Percentiles rank a stretch among this genome's conserved stretches.
phyloP scores from a whole-genome alignment of 2,113 vertebrate genomes.

The Bungarus multicinctus region DNA sequence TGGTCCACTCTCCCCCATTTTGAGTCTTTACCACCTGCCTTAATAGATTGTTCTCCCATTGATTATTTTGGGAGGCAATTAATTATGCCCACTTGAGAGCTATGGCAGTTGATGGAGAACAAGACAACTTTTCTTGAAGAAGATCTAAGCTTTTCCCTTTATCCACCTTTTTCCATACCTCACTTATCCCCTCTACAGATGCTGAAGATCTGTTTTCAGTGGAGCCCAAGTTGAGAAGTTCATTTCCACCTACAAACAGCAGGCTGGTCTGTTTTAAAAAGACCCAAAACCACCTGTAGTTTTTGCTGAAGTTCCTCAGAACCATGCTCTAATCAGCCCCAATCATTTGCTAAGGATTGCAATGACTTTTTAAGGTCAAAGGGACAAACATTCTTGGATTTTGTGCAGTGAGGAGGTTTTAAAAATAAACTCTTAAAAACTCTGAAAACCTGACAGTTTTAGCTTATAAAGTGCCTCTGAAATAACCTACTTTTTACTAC shows the following conservation, averaged over 20 bases:
- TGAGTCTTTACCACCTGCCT: neutral
- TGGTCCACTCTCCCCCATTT: neutral
- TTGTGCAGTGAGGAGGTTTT: neutral
- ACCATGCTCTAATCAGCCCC: neutral
- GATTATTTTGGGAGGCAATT: neutral
- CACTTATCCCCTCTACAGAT: neutral
- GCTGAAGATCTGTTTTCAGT: neutral
- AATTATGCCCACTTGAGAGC: neutral
- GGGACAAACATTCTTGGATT: neutral
- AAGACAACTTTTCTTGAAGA: neutral
- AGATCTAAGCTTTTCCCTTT: neutral
- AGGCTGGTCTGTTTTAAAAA: neutral
- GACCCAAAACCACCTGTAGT: neutral
- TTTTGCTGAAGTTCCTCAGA: neutral
- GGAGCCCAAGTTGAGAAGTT: neutral
- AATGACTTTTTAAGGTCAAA: neutral
- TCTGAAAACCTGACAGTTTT: conserved; percentile 39
- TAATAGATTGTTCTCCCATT: neutral
- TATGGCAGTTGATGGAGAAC: neutral
- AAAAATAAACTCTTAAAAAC: neutral
- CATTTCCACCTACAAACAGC: neutral
- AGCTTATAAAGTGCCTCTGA: conserved; percentile 25
- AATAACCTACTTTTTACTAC: conserved; percentile 51
- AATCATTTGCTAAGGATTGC: neutral
- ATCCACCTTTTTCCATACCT: neutral